Evolutionary conservation across 2,888 invertebrate genomes (phyloP), one percentile per base, ranked within the genome.

Genomic region (Drosophila emarginata): DNA sequence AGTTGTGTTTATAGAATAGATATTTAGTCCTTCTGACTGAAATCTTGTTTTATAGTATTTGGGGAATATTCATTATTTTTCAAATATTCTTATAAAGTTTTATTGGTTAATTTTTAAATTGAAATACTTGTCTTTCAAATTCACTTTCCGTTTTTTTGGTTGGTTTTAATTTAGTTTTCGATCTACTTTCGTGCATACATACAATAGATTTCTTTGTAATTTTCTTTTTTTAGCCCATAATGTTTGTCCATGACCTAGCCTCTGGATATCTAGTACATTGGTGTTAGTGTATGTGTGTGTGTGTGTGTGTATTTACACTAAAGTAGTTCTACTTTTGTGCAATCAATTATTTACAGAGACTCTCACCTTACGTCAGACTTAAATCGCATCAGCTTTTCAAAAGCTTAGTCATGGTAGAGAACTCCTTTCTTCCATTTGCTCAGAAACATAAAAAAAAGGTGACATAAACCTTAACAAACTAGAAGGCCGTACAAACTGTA

Each of bases 321-420:
- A 26, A 28, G 54, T 23, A 14, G 14, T 39, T 57, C 36, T 37
- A 36, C 39, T 57, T 57, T 53, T 54, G 32, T 54, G 32, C 54
- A 54, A 54, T 54, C 54, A 54, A 54, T 54, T 54, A 54, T 54
- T 54, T 36, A 54, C 54, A n/a, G 32, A 54, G 32, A 12, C 36
- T 18, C 15, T 18, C 54, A 36, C 52, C 52, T 54, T 36, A 36
- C 57, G 21, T 60, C 60, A 52, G 67, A 60, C 40, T 50, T 36
- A 58, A 74, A 67, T 57, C 74, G 39, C 57, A 56, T 72, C 37
- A 57, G 61, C 74, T 58, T 74, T 74, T 56, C 62, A 57, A 63
- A 61, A 59, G 63, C 52, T 68, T 69, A 62, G 36, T 21, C 21
- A 37, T 36, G 50, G 32, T 14, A 36, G 12, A 37, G 40, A 61